Evolutionary conservation across 2,113 vertebrate species (phyloP).

Genomic region (Pardalotus punctatus): DNA sequence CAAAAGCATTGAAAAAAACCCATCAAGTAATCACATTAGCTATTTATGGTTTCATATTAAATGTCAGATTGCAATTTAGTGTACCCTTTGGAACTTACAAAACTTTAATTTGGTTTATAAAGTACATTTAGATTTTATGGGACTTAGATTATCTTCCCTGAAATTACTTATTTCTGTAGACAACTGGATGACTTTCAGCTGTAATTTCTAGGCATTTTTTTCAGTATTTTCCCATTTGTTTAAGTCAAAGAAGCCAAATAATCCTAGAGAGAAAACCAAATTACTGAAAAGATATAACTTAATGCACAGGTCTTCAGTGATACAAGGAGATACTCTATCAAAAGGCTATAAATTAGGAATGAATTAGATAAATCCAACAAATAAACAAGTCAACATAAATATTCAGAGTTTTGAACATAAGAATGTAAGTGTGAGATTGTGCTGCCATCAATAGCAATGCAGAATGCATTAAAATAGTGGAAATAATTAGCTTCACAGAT

Average conservation of each 20-base stretch:
- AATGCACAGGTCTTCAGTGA: not conserved
- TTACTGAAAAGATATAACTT: not conserved
- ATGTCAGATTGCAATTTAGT: not conserved
- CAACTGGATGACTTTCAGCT: not conserved
- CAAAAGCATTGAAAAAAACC: constrained; percentile 9
- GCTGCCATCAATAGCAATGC: not conserved
- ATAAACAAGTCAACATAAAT: not conserved
- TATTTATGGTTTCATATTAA: constrained; percentile 35
- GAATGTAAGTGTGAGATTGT: not conserved
- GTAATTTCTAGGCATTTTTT: not conserved
- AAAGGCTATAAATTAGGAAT: not conserved
- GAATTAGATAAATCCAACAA: not conserved
- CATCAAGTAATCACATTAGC: not conserved
- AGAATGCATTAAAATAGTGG: not conserved
- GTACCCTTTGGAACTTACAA: not conserved
- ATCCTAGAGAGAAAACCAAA: not conserved
- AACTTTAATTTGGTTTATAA: not conserved
- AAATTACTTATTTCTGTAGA: not conserved
- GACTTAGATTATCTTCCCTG: not conserved
- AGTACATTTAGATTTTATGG: not conserved
- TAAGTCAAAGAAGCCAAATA: not conserved
- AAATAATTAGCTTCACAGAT: not conserved
- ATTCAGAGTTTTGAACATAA: not conserved
- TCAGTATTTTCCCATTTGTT: not conserved
- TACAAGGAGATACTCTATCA: not conserved